A percentile compares a stretch with the other conserved stretches of the same genome.
Conservation (phyloP, 2,797 vertebrate genomes). For the Fistularia commersonii region DNA sequence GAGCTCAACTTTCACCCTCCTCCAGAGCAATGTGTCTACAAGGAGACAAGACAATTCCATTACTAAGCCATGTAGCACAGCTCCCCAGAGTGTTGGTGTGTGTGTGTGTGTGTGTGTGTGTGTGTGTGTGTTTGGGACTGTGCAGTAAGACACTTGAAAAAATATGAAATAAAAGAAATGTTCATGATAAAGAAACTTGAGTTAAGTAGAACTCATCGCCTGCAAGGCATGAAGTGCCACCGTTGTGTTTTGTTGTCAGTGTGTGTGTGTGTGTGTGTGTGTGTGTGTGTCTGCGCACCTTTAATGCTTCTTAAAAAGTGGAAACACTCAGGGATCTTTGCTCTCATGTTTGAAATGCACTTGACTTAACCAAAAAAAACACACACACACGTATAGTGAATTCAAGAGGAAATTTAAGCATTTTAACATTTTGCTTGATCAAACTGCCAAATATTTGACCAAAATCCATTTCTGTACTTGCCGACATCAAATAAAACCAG, state of each 20-base stretch:
- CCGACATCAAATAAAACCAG: too few species aligned
- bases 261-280: neutral
- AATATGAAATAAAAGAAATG: constrained; percentile 43
- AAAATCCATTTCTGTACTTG: too few species aligned
- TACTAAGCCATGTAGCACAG: constrained; percentile 52
- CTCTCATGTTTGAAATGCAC: too few species aligned
- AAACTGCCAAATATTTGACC: too few species aligned
- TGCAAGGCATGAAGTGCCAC: neutral
- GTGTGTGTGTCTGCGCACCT: constrained; percentile 2
- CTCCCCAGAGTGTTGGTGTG: constrained; percentile 43
- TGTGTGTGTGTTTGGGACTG: constrained; percentile 24
- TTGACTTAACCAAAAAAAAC: too few species aligned
- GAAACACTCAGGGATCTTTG: too few species aligned
- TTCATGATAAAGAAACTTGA: constrained; percentile 43
- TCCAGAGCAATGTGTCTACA: constrained; percentile 48
- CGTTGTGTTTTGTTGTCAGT: neutral
- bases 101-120: constrained; percentile 11
- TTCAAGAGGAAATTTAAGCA: too few species aligned
- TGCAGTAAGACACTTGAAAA: constrained; percentile 7
- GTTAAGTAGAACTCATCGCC: constrained; percentile 32
- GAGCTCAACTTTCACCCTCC: constrained; percentile 33
- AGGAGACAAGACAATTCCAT: constrained; percentile 70
- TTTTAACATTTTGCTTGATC: too few species aligned
- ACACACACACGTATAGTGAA: too few species aligned
- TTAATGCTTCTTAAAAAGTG: too few species aligned